phyloP scores from a whole-genome alignment of 2,888 invertebrate genomes.

The Netelia virgata region DNA sequence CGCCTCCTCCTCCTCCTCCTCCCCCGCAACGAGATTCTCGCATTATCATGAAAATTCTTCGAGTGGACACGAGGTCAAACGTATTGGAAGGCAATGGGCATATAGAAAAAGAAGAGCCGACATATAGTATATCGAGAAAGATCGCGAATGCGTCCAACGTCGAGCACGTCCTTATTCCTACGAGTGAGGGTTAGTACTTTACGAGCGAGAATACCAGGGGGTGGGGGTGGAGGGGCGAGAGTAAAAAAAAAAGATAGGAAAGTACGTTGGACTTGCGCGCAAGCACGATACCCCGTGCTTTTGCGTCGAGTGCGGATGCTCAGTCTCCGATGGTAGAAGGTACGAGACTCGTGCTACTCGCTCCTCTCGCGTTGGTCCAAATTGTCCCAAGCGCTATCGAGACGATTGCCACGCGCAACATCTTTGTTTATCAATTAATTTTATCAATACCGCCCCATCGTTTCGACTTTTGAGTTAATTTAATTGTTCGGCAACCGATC shows the following conservation, averaged over 20 bases:
- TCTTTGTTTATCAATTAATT: no score
- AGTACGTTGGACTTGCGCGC: constrained; percentile 75
- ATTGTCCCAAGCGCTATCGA: no score
- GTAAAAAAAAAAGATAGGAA: constrained; percentile 16
- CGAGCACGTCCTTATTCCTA: not conserved
- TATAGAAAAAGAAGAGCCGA: constrained; percentile 18
- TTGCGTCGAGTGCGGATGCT: constrained; percentile 74
- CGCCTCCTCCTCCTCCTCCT: no score
- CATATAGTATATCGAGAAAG: not conserved
- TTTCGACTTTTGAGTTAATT: no score
- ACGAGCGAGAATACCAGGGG: not conserved
- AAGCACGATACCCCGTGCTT: constrained; percentile 75
- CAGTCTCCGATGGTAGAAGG: constrained; percentile 69
- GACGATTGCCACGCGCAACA: no score
- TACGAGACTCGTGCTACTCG: constrained; percentile 68
- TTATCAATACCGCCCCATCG: no score
- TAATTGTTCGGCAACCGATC: no score
- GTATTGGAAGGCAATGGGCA: constrained; percentile 1
- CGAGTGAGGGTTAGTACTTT: not conserved
- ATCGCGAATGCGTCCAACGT: constrained; percentile 16
- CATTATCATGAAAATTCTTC: constrained; percentile 6
- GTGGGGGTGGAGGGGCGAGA: not conserved
- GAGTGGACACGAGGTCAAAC: not conserved
- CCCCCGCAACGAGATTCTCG: constrained; percentile 12
- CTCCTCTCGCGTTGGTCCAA: constrained; percentile 9